Base-by-base conservation (phyloP, 1,140 invertebrate species). In the Lepidurus packardi region DNA sequence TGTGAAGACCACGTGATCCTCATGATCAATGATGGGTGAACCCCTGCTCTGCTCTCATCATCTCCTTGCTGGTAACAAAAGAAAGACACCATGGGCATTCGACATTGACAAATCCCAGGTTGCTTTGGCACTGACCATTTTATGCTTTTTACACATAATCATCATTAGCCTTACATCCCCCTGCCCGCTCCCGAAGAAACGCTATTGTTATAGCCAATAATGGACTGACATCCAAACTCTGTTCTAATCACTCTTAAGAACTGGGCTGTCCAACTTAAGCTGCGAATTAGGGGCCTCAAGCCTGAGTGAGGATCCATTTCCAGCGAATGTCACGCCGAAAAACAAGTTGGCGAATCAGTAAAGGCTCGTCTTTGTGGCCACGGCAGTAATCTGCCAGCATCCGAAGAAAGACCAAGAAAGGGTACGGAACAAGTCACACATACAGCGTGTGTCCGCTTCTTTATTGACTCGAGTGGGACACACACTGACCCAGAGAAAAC, bases 31-130 rank as follows among this genome's bases (percentile, higher is more conserved):
- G 53, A 65, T 65, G 53, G 34, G 53, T 21, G 53, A 65, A 21
- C 53, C 53, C 53, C 53, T 65, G 53, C 53, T 65, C 53, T n/a
- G 53, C 53, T 65, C n/a, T 65, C 53, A 65, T 65, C 53, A n/a
- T 65, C 53, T 65, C 53, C 21, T 65, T 0, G 16, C 53, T 7
- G 16, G 5, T 65, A 65, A 65, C 53, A 65, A 65, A 65, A 65
- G 53, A 65, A 21, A 13, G 16, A 65, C 53, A 21, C 53, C 53
- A 65, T 65, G 53, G 53, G 53, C 53, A 65, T n/a, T 21, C 3
- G 53, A 65, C 53, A 65, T 1, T 65, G 53, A 65, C 53, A 65
- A 65, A 65, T 65, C 53, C 53, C 53, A 65, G 53, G 53, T 65
- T 65, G 53, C 53, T 65, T 65, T 65, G 13, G 53, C 53, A 65